Percentiles rank a stretch among this genome's conserved stretches.
Evolutionary conservation across 2,113 vertebrate species (phyloP).

Genomic region (Halcyon senegalensis): DNA sequence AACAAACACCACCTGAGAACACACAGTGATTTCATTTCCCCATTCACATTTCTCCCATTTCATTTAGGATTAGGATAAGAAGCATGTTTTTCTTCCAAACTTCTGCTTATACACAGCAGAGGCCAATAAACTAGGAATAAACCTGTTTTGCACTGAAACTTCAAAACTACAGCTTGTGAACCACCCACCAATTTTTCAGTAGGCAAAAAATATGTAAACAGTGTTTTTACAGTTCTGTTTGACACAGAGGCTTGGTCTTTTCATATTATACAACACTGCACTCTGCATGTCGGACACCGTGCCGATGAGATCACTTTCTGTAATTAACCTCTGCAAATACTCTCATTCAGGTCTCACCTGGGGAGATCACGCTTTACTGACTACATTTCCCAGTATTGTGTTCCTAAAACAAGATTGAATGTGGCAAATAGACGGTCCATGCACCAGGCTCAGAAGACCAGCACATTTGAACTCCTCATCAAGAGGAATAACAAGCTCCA

Average conservation of each 20-base stretch:
- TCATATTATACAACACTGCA: background rate
- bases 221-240: background rate
- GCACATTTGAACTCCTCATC: background rate
- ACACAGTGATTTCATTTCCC: background rate
- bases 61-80: background rate
- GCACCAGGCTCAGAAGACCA: background rate
- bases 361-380: background rate
- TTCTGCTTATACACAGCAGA: background rate
- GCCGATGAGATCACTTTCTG: background rate
- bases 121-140: background rate
- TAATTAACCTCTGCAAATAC: background rate
- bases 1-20: background rate
- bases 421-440: background rate
- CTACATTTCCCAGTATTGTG: background rate
- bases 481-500: background rate
- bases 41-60: background rate
- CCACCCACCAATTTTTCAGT: background rate
- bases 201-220: background rate
- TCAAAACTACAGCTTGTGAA: background rate
- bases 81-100: background rate
- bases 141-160: background rate
- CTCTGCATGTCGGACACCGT: background rate
- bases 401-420: background rate
- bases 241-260: background rate
- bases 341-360: background rate